These are phyloP conservation scores for Laspeyria flexula DNA, from an alignment of 2,888 invertebrate genomes.

Conservation along the genomic window DNA sequence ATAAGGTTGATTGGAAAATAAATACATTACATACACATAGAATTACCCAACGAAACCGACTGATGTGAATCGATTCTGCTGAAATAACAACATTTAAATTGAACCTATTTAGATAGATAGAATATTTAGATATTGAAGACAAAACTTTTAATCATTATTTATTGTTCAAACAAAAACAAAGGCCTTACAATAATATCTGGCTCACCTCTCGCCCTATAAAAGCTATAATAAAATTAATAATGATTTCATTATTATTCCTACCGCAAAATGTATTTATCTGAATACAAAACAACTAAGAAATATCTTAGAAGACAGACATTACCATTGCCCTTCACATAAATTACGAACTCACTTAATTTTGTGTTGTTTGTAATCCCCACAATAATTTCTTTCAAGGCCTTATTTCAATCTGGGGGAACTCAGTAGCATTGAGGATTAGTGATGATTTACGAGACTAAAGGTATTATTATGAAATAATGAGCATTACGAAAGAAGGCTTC, in stretches of 20 bases:
- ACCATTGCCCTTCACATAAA: constrained; percentile 60
- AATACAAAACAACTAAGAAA: constrained; percentile 62
- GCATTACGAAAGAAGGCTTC: constrained; percentile 31
- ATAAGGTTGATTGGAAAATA: too few relatives aligned
- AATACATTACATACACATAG: too few relatives aligned
- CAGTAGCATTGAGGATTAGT: constrained; percentile 51
- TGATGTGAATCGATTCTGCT: too few relatives aligned
- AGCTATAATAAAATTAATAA: constrained; percentile 49
- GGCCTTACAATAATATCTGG: constrained; percentile 7
- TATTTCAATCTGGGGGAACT: constrained; percentile 57
- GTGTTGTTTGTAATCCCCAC: constrained; percentile 65
- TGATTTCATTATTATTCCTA: constrained; percentile 50
- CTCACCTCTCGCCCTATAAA: constrained; percentile 23
- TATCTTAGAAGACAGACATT: constrained; percentile 56
- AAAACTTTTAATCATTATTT: not conserved
- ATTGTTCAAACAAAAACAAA: not conserved
- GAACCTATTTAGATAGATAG: not conserved
- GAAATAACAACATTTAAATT: not conserved
- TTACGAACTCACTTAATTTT: constrained; percentile 68
- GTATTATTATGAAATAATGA: constrained; percentile 56
- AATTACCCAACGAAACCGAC: too few relatives aligned
- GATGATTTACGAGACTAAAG: constrained; percentile 52
- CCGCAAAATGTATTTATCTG: constrained; percentile 54
- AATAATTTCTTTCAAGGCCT: constrained; percentile 66
- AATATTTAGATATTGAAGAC: not conserved